Evolutionary conservation across 2,113 vertebrate species (phyloP).

Genomic region (Diphyllodes magnificus): DNA sequence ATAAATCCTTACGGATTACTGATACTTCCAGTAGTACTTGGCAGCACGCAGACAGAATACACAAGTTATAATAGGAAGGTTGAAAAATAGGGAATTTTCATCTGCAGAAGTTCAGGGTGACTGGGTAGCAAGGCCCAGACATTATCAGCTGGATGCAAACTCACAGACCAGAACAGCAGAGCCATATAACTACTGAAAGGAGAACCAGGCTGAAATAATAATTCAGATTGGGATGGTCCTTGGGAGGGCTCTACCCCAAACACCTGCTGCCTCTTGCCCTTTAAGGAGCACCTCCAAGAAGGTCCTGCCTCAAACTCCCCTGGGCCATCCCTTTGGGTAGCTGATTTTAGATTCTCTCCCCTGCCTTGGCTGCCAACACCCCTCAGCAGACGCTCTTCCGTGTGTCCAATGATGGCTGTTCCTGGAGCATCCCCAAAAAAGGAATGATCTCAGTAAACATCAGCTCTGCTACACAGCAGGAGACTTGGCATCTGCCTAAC

Average conservation of each 20-base stretch:
- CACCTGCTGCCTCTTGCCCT: background rate
- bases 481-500: background rate
- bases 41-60: background rate
- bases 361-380: background rate
- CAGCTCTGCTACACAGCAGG: background rate
- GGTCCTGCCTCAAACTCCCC: background rate
- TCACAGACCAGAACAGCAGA: background rate
- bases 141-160: background rate
- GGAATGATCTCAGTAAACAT: background rate
- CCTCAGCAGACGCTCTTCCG: rapidly evolving
- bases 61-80: background rate
- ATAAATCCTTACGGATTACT: background rate
- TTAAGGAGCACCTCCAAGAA: background rate
- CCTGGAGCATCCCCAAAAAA: background rate
- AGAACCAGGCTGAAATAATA: background rate
- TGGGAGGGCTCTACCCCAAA: background rate
- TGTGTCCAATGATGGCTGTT: rapidly evolving
- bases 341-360: background rate
- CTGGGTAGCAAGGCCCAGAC: background rate
- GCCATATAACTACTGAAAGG: background rate
- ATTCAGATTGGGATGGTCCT: background rate
- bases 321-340: background rate
- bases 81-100: background rate
- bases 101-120: background rate
- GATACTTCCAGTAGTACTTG: background rate